Evolutionary conservation across 2,113 vertebrate genomes (phyloP).

Genomic region (Eleginops maclovinus): DNA sequence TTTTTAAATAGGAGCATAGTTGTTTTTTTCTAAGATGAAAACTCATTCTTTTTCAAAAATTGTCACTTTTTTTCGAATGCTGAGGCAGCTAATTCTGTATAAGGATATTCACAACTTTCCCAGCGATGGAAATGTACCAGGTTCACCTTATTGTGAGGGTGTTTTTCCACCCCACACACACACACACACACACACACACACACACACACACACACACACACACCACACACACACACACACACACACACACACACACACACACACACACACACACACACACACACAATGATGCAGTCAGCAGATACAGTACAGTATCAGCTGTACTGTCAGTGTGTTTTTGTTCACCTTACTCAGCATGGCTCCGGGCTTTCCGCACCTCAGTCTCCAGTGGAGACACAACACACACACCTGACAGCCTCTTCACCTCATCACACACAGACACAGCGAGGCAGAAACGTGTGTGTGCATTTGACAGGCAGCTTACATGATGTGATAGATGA

Average conservation of each 20-base stretch:
- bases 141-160: too few relatives aligned
- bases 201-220: too few relatives aligned
- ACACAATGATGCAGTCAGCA: constrained; percentile 20
- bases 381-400: constrained; percentile 14
- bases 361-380: constrained; percentile 8
- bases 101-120: too few relatives aligned
- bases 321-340: not conserved
- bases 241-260: not conserved
- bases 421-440: constrained; percentile 1
- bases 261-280: not conserved
- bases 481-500: constrained; percentile 28
- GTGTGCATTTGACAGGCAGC: constrained; percentile 28
- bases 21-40: too few relatives aligned
- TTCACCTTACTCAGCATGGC: constrained; percentile 23
- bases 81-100: too few relatives aligned
- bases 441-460: not conserved
- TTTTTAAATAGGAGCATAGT: too few relatives aligned
- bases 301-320: constrained; percentile 15
- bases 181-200: too few relatives aligned
- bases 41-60: too few relatives aligned
- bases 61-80: too few relatives aligned
- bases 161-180: too few relatives aligned
- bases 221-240: too few relatives aligned
- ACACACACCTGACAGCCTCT: constrained; percentile 22
- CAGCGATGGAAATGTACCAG: too few relatives aligned